Evolutionary conservation across 2,888 invertebrate species (phyloP), one percentile per base, ranked within the genome.

Genomic region (Thera obeliscata): DNA sequence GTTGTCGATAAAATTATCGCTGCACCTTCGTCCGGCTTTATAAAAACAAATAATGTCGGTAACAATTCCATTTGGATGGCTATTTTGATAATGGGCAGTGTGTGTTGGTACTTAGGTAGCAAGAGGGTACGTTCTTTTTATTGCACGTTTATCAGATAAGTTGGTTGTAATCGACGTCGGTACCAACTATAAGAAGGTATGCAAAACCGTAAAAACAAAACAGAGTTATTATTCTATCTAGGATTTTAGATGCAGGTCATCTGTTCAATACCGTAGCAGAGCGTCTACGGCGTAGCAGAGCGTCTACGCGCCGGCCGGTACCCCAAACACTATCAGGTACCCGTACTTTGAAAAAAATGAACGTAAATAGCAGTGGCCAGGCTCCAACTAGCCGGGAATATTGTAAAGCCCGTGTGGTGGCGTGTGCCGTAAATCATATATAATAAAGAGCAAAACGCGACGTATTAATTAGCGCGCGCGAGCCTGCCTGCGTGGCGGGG

Each of bases 361-460:
- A 46, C 7, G 50, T 52, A 52, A 43, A 52, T 60, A 22, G 1
- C 38, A 59, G 12, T 11, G 22, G 12, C 35, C 12, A 12, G 12
- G n/a, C 41, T 35, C 56, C 5, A 46, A 54, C 64, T 49, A 6
- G 55, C 58, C 55, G 48, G 87, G 84, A 85, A 88, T 87, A 87
- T 83, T 84, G 89, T 89, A 86, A 87, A 88, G 87, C 82, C 74
- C 79, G 79, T 71, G 77, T 77, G 80, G 80, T 77, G 80, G 80
- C 80, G 80, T 74, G 76, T 70, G 78, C 77, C 82, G 85, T 89
- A 88, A 87, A 89, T 89, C 87, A 88, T 82, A 84, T 85, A 84
- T 88, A 89, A 88, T 89, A 90, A 87, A 88, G 88, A 87, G 84
- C 83, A 84, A 86, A 87, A 85, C 86, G 77, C 82, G 84, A 85